Percentiles rank a stretch among this genome's conserved stretches.
phyloP scores from a whole-genome alignment of 2,888 invertebrate genomes.

The Aphidoletes aphidimyza region DNA sequence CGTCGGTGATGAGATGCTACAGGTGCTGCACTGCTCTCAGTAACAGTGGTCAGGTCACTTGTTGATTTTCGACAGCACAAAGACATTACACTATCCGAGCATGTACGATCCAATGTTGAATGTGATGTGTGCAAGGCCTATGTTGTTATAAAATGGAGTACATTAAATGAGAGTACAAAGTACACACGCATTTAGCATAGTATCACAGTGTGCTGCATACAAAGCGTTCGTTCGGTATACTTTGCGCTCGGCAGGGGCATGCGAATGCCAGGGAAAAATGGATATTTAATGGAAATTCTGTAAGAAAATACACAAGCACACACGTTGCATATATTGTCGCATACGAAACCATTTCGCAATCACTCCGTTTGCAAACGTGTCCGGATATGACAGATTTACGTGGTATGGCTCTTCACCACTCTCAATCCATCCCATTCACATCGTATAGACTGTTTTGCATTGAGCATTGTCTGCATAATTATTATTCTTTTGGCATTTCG shows the following conservation, averaged over 20 bases:
- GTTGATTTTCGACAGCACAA: constrained; percentile 77
- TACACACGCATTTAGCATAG: too few species aligned
- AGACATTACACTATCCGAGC: constrained; percentile 66
- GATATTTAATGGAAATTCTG: constrained; percentile 44
- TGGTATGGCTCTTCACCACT: neutral
- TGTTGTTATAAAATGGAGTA: neutral
- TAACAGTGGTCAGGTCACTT: constrained; percentile 77
- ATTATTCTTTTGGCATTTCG: neutral
- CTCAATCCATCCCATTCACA: neutral
- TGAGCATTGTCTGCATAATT: constrained; percentile 19
- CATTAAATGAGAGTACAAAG: neutral
- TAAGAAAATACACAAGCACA: too few species aligned
- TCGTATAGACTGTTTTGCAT: neutral
- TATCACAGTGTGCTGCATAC: too few species aligned
- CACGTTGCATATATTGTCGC: neutral
- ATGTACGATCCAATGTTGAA: constrained; percentile 66
- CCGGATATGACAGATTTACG: neutral
- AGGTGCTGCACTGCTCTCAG: constrained; percentile 67
- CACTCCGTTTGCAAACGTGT: neutral
- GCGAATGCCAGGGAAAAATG: constrained; percentile 12
- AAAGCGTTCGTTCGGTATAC: too few species aligned
- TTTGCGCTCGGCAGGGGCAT: neutral
- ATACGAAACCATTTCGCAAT: neutral
- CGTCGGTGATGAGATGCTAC: constrained; percentile 62
- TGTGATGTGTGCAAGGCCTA: constrained; percentile 66